Percentiles rank a stretch among this genome's conserved stretches.
Conservation (phyloP, 2,113 vertebrate genomes). For the Hydropotes inermis region DNA sequence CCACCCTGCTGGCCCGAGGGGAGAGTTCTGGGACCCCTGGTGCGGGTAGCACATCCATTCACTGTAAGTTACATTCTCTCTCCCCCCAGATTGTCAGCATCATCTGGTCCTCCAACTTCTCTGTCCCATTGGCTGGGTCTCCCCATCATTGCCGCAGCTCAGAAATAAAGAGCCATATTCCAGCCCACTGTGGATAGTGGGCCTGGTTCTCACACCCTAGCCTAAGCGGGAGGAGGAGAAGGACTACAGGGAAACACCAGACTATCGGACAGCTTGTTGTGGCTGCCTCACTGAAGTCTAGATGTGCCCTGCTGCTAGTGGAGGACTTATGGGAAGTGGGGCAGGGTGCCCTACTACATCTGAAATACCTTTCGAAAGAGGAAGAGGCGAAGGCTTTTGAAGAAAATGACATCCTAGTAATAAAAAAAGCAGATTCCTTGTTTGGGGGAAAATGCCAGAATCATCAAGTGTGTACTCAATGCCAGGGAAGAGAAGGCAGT, state of each 20-base stretch:
- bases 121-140: not conserved
- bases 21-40: no score
- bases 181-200: rapidly evolving
- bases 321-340: not conserved
- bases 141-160: rapidly evolving
- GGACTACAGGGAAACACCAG: not conserved
- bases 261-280: not conserved
- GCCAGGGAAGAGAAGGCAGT: not conserved
- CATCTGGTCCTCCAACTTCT: not conserved
- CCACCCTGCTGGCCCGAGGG: not conserved
- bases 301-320: not conserved
- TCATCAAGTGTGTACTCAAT: not conserved
- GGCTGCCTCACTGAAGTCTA: not conserved
- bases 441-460: not conserved
- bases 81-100: not conserved
- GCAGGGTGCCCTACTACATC: not conserved
- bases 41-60: not conserved
- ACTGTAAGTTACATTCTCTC: not conserved
- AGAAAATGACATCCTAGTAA: not conserved
- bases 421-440: not conserved
- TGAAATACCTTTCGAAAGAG: not conserved
- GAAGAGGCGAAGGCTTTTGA: not conserved
- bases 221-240: not conserved
- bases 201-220: not conserved
- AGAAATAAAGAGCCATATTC: not conserved